Evolutionary conservation across 2,888 invertebrate species (phyloP).

Genomic region (Coecobrya sp.): DNA sequence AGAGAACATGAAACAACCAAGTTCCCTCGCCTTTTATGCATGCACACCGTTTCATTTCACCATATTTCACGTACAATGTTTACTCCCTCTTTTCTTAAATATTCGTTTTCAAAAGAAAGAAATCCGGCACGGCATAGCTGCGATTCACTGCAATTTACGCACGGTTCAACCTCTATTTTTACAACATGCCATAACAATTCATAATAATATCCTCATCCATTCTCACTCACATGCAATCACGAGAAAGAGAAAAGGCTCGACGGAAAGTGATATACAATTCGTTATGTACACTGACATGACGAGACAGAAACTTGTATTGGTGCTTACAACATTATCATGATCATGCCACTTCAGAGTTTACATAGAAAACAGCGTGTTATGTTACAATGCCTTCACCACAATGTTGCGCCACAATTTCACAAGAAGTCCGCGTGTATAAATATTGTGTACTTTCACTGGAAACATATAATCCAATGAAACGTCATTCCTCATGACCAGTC

Average conservation of each 20-base stretch:
- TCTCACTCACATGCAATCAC: constrained; percentile 60
- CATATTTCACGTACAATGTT: constrained; percentile 22
- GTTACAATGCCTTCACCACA: constrained; percentile 1
- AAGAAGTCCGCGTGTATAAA: neutral
- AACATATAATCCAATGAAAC: constrained; percentile 37
- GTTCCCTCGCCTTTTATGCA: neutral
- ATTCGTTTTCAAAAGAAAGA: neutral
- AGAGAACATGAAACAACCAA: constrained; percentile 1
- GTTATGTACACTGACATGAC: constrained; percentile 16
- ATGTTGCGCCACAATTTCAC: neutral
- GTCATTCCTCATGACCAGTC: constrained; percentile 66
- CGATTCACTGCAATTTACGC: constrained; percentile 33
- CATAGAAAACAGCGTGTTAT: neutral
- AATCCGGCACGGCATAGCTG: neutral
- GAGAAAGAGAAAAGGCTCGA: constrained; percentile 33
- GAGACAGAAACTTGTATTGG: constrained; percentile 41
- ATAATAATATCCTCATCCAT: constrained; percentile 71
- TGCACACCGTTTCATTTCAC: constrained; percentile 32
- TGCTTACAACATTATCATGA: constrained; percentile 23
- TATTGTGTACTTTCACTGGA: constrained; percentile 44
- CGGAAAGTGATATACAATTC: constrained; percentile 2
- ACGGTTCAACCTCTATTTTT: constrained; percentile 67
- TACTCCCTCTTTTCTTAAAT: neutral
- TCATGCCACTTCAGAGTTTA: constrained; percentile 21
- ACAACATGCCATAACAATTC: constrained; percentile 78